A percentile compares a stretch with the other conserved stretches of the same genome.
Conservation (phyloP, 2,888 invertebrate genomes). For the Bembecia ichneumoniformis region DNA sequence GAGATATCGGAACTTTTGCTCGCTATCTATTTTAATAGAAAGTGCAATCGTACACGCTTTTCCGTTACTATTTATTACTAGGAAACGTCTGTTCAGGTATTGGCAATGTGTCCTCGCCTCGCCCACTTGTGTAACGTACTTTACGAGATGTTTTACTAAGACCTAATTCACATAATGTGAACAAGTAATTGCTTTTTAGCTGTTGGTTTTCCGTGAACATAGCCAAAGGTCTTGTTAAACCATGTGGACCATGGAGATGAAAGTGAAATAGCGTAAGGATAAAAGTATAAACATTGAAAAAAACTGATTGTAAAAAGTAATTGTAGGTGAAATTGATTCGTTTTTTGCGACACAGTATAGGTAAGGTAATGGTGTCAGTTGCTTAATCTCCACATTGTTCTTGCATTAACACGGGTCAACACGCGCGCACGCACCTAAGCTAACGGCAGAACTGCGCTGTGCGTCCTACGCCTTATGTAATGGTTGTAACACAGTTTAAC, state of each 20-base stretch:
- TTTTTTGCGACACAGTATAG: no score
- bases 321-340: no score
- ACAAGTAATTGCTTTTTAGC: no score
- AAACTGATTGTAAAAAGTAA: no score
- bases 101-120: neutral
- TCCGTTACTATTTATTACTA: constrained; percentile 50
- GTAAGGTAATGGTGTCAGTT: constrained; percentile 2
- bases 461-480: constrained; percentile 13
- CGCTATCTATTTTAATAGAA: constrained; percentile 49
- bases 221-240: no score
- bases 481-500: constrained; percentile 10
- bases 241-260: no score
- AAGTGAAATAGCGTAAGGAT: no score
- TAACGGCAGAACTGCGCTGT: constrained; percentile 4
- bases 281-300: no score
- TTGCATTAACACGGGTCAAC: constrained; percentile 11
- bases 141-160: no score
- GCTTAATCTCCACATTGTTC: constrained; percentile 14
- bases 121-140: neutral
- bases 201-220: no score
- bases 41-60: constrained; percentile 54
- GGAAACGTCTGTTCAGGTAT: constrained; percentile 15
- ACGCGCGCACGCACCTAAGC: constrained; percentile 6
- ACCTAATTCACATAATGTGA: no score
- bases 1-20: constrained; percentile 60